Evolutionary conservation across 30 jellyfish, hydroid and myxozoan genomes (phyloP), one percentile per base, ranked within the genome.

Genomic region (Cassiopea xamachana): DNA sequence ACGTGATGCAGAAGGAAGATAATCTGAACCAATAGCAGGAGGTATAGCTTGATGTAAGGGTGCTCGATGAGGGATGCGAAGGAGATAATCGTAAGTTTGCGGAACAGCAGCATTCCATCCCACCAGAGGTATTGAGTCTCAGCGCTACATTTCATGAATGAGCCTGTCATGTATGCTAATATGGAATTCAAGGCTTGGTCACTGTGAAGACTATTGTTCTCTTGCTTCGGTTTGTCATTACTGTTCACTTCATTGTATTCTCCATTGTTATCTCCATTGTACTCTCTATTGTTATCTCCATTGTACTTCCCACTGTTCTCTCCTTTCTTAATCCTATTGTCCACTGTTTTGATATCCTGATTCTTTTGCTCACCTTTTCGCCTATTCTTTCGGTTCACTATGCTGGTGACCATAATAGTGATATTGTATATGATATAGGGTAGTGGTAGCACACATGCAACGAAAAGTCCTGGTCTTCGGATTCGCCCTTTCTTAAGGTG

Each of bases 1-100:
- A 86, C 87, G 80, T 86, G 93, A 16, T 86, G 93, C 58, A 86
- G 68, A 2, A 86, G 88, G 60, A 86, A 86, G 15, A 77, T 3
- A 3, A 74, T 50, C 80, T 74, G 87, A 10, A 69, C 4, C 48
- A 64, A 19, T 7, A 86, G 80, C 7, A 73, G 39, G 2, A 73
- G 16, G 68, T 86, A 74, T 1, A 86, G 58, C 79, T 50, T 46
- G 82, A 61, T 73, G 81, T 74, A 60, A 10, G 69, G 86, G n/a
- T 86, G 81, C 1, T 67, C 78, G 48, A 74, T 3, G 48, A 72
- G 19, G 9, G 80, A 47, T 59, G 68, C 58, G 12, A 76, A 8
- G 44, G 87, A 59, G 6, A 76, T 79, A 4, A 86, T 49, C 17
- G 75, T 46, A 48, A 86, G 59, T 15, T 88, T 86, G 13, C 87